phyloP scores from a whole-genome alignment of 2,797 vertebrate species.

The Gila robusta region DNA sequence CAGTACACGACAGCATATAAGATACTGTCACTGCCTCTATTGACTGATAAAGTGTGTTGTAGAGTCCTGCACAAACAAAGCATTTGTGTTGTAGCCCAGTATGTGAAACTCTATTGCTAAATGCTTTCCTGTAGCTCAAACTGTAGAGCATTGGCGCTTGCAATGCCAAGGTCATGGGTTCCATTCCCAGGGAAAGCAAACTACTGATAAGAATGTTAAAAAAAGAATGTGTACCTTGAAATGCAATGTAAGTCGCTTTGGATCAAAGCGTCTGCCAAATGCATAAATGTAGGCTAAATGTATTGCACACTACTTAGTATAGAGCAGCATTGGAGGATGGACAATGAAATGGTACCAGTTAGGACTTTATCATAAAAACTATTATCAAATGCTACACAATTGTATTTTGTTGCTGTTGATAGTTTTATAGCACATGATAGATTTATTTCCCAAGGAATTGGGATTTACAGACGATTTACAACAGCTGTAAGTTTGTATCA shows the following conservation, averaged over 20 bases:
- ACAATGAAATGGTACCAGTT: background rate
- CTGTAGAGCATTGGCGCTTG: too few species aligned
- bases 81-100: background rate
- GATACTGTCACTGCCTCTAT: background rate
- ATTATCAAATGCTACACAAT: background rate
- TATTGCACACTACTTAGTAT: background rate
- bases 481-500: conserved; percentile 8
- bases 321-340: background rate
- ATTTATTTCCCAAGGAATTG: conserved; percentile 15
- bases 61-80: background rate
- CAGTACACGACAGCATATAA: background rate
- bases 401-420: background rate
- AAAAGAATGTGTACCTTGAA: too few species aligned
- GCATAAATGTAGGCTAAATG: too few species aligned
- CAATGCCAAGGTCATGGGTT: too few species aligned
- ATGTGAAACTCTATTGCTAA: background rate
- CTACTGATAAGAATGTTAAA: too few species aligned
- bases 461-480: conserved; percentile 6
- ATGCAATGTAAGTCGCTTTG: too few species aligned
- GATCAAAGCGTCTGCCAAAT: too few species aligned
- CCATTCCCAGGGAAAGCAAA: too few species aligned
- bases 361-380: conserved; percentile 3
- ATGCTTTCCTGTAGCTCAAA: too few species aligned
- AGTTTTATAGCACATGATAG: background rate
- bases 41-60: conserved; percentile 16